Conservation (phyloP, 2,797 vertebrate genomes). For the Picus viridis region DNA sequence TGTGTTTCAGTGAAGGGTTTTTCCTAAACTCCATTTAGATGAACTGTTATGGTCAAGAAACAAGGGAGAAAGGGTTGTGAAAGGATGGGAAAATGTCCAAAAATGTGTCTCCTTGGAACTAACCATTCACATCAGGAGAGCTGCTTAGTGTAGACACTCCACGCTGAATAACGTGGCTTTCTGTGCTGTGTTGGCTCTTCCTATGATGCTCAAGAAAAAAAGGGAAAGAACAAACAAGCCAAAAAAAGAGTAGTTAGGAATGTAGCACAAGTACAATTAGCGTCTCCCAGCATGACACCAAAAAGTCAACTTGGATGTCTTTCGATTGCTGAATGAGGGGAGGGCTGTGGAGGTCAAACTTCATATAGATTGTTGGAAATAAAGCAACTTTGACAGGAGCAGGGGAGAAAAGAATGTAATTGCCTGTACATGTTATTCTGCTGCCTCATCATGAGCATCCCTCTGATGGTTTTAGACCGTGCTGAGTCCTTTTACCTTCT, state of each 20-base stretch:
- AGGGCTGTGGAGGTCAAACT: background rate
- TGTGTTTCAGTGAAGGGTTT: no score
- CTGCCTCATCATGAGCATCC: background rate
- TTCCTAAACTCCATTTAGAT: background rate
- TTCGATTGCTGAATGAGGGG: background rate
- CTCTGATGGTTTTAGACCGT: background rate
- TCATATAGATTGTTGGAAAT: background rate
- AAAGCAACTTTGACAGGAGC: background rate
- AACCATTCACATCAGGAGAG: background rate
- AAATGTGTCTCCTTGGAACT: background rate
- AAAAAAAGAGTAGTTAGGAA: background rate
- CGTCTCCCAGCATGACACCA: background rate
- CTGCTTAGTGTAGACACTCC: background rate
- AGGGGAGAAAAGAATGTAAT: background rate
- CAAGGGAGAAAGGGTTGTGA: background rate
- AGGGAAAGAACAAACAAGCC: no score
- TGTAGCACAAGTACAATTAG: background rate
- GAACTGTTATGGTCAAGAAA: background rate
- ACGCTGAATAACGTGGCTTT: background rate
- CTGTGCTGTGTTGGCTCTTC: background rate
- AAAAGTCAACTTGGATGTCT: background rate
- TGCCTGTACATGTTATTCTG: background rate
- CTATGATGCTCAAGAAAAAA: background rate
- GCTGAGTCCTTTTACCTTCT: background rate
- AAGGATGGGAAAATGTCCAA: background rate